A percentile compares a stretch with the other conserved stretches of the same genome.
Conservation (phyloP, 37 sponge, comb jelly and placozoan genomes). For the Aplysina aerophoba region DNA sequence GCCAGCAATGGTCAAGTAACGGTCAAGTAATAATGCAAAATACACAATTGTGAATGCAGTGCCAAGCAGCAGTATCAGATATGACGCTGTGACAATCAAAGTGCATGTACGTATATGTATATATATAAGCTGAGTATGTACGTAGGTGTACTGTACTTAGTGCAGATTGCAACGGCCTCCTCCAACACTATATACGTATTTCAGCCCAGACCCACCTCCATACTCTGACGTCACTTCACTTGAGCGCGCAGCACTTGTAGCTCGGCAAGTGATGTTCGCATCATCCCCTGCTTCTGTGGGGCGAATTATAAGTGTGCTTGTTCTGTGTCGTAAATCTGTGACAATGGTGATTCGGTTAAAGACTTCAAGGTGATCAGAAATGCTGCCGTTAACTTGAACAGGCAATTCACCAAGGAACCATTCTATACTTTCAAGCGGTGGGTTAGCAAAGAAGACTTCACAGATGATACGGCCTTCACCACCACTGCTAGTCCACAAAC, state of each 20-base stretch:
- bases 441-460: conserved; percentile 18
- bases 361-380: neutral
- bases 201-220: neutral
- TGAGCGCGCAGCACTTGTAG: neutral
- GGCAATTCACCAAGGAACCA: conserved; percentile 16
- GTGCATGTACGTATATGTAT: neutral
- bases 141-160: too few relatives aligned
- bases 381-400: neutral
- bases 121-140: too few relatives aligned
- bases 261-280: conserved; percentile 9
- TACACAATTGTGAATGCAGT: too few relatives aligned
- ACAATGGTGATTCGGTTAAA: conserved; percentile 14
- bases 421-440: conserved; percentile 3
- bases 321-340: neutral
- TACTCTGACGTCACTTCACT: conserved; percentile 1
- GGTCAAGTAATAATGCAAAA: too few relatives aligned
- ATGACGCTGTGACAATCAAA: too few relatives aligned
- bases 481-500: neutral
- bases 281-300: neutral
- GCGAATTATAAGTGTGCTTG: neutral
- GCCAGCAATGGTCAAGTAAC: too few relatives aligned
- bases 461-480: neutral
- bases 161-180: too few relatives aligned
- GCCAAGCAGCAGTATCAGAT: too few relatives aligned
- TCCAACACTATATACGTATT: neutral